phyloP scores from a whole-genome alignment of 1,140 invertebrate species.

The Olivierus martensii region DNA sequence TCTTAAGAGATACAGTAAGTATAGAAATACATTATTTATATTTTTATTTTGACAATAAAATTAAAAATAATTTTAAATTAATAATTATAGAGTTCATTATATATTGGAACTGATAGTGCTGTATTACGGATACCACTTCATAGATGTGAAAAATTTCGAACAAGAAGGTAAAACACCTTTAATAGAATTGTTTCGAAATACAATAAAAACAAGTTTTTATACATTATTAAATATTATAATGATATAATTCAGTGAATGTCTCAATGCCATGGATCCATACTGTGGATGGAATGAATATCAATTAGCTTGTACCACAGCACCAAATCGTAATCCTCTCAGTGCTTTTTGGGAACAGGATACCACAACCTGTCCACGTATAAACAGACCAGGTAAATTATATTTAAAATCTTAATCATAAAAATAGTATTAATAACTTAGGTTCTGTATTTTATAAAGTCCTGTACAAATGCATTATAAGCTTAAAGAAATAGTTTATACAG shows the following conservation, averaged over 20 bases:
- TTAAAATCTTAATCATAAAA: no score
- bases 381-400: slow-evolving; percentile 34
- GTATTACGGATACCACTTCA: slow-evolving; percentile 56
- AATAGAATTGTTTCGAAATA: no score
- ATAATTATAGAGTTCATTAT: slow-evolving; percentile 52
- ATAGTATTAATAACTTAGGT: no score
- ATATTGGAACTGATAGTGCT: slow-evolving; percentile 55
- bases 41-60: background rate
- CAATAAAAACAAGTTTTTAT: no score
- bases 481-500: no score
- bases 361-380: slow-evolving; percentile 45
- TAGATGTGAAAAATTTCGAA: slow-evolving; percentile 57
- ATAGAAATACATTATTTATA: background rate
- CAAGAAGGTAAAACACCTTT: slow-evolving; percentile 28
- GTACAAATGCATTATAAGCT: no score
- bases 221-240: no score
- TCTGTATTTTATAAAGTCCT: no score
- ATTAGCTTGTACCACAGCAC: slow-evolving; percentile 51
- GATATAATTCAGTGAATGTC: slow-evolving; percentile 41
- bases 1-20: slow-evolving; percentile 55
- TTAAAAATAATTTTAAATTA: no score
- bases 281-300: slow-evolving; percentile 77
- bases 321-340: slow-evolving; percentile 41
- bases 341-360: slow-evolving; percentile 56
- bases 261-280: slow-evolving; percentile 78